Evolutionary conservation across 30 jellyfish, hydroid and myxozoan species (phyloP).

Genomic region (Aurelia sp.): DNA sequence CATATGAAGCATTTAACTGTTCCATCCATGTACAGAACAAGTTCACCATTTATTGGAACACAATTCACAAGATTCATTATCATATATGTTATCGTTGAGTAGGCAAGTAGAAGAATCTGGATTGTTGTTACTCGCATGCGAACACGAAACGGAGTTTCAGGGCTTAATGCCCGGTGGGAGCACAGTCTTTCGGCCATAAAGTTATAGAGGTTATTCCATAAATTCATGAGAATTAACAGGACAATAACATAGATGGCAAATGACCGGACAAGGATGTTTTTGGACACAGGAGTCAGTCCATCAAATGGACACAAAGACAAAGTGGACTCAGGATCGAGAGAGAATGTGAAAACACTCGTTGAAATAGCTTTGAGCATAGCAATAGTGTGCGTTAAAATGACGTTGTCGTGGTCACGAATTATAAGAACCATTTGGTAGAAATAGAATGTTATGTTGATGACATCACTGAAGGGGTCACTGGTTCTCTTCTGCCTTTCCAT

Average conservation of each 20-base stretch:
- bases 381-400: conserved; percentile 50
- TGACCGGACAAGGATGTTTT: conserved; percentile 75
- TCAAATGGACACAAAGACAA: conserved; percentile 79
- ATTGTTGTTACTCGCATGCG: conserved; percentile 94
- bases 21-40: conserved; percentile 92
- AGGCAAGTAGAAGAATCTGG: conserved; percentile 76
- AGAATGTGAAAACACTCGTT: conserved; percentile 87
- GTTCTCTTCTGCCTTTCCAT: background rate
- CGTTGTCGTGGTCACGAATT: conserved; percentile 84
- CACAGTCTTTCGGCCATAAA: background rate
- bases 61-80: conserved; percentile 79
- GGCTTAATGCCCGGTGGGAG: background rate
- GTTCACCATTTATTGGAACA: conserved; percentile 71
- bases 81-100: conserved; percentile 87
- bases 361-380: conserved; percentile 64
- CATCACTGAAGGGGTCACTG: conserved; percentile 82
- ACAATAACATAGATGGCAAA: conserved; percentile 79
- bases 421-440: conserved; percentile 87
- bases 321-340: conserved; percentile 67
- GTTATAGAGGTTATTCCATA: background rate
- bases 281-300: conserved; percentile 83
- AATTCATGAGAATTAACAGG: conserved; percentile 56
- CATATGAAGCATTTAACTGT: conserved; percentile 77
- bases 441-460: conserved; percentile 74
- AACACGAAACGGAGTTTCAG: conserved; percentile 40